Evolutionary conservation across 2,113 vertebrate genomes (phyloP).

Genomic region (Acanthochromis polyacanthus): DNA sequence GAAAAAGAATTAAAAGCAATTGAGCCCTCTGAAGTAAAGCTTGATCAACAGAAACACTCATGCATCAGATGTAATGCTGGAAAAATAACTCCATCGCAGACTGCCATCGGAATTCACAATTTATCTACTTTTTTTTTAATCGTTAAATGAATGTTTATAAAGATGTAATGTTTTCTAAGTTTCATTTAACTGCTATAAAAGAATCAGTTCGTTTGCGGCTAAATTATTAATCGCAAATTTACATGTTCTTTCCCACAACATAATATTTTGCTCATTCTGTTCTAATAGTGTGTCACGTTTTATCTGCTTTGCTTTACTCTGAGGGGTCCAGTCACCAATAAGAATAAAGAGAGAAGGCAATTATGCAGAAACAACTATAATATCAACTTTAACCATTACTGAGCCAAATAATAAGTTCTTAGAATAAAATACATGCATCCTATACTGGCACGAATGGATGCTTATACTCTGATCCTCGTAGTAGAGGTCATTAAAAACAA

Average conservation of each 20-base stretch:
- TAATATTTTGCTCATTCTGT: background rate
- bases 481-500: conserved; percentile 87
- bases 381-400: conserved; percentile 70
- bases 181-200: background rate
- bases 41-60: conserved; percentile 42
- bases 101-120: conserved; percentile 21
- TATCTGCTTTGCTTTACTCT: conserved; percentile 89
- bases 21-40: conserved; percentile 88
- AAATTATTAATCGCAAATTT: conserved; percentile 5
- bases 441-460: conserved; percentile 94
- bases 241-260: background rate
- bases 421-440: conserved; percentile 94
- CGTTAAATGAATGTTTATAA: background rate
- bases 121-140: background rate
- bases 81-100: conserved; percentile 22
- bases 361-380: conserved; percentile 91
- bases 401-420: conserved; percentile 79
- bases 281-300: conserved; percentile 4
- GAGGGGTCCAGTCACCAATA: conserved; percentile 93
- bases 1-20: conserved; percentile 74
- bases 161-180: conserved; percentile 4
- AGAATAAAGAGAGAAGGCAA: conserved; percentile 98
- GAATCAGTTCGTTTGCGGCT: conserved; percentile 13
- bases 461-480: conserved; percentile 92
- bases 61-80: background rate